Base-by-base conservation (phyloP, 2,888 invertebrate genomes). In the Nemotelus nigrinus region DNA sequence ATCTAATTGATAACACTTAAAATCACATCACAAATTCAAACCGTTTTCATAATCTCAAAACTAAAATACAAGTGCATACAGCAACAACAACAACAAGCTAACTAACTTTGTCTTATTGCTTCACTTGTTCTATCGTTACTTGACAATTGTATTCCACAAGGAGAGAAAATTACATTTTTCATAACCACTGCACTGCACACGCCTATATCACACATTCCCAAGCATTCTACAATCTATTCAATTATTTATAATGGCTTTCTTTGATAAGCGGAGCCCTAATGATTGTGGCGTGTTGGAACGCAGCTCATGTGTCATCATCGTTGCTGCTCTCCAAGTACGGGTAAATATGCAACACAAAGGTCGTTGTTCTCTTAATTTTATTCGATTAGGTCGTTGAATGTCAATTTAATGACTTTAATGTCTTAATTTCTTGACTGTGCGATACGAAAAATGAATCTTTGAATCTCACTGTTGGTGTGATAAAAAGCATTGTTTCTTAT, bases 221-320 rank as follows among this genome's bases (percentile, higher is more conserved):
- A 8, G 50, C 6, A 5, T 7, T 5, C 65, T 47, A 10, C 47
- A 65, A 65, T 65, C 39, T 65, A 45, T 65, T 65, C 65, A 65
- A 65, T 65, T 65, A 65, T 65, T 47, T 65, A 65, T 65, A 65
- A 65, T 65, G 45, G 47, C 65, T 6, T 65, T 65, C 45, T 65
- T 65, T 65, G 65, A 65, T 65, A 65, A 65, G 47, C 41, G 41
- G 25, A 7, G 47, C 65, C 65, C 65, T 65, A 65, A 65, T 65
- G 65, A 65, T 65, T 65, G 45, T 47, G n/a, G 2, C 3, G 45
- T 8, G 65, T 5, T n/a, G 65, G 65, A 65, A 65, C 65, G 65
- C 41, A 44, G 5, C 65, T 65, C 45, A 45, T 65, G 45, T 45
- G n/a, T 65, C 65, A 65, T 50, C 25, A 25, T 25, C 25, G 25